Percentiles rank a stretch among this genome's conserved stretches.
phyloP scores from a whole-genome alignment of 53 echinoderm and acorn worm species.

The Glandiceps talaboti region DNA sequence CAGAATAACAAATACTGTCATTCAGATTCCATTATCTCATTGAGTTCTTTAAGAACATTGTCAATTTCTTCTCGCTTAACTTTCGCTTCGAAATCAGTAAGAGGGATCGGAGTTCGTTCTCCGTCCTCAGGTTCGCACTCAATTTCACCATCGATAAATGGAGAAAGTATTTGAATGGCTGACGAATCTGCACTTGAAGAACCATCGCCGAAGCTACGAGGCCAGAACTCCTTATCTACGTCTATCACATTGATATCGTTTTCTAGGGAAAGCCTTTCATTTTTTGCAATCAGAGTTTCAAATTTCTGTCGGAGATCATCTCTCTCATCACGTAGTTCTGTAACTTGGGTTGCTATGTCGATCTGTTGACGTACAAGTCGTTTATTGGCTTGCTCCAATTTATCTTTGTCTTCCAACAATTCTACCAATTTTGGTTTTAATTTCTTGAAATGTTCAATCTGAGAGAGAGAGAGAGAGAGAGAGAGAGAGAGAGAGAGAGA shows the following conservation, averaged over 20 bases:
- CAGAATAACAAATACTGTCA: too few relatives aligned
- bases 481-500: constrained; percentile 1
- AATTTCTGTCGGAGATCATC: not conserved
- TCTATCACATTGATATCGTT: not conserved
- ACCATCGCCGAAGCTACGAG: not conserved
- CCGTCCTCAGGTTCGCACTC: not conserved
- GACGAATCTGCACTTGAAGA: not conserved
- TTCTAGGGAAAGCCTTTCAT: not conserved
- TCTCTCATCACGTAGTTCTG: not conserved
- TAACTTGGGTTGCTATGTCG: not conserved
- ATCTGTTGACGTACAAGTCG: not conserved
- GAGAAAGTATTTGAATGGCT: not conserved
- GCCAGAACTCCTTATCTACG: not conserved
- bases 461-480: not conserved
- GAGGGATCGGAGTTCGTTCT: not conserved
- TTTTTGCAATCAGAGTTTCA: not conserved
- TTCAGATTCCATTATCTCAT: too few relatives aligned
- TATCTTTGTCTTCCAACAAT: not conserved
- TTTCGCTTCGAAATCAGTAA: not conserved
- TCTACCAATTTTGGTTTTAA: not conserved
- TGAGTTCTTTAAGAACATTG: not conserved
- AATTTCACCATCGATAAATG: too few relatives aligned
- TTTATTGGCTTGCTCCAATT: not conserved
- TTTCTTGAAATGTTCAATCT: not conserved
- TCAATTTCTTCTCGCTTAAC: not conserved